These are phyloP conservation scores for Scaeva pyrastri DNA, from an alignment of 2,888 invertebrate genomes.

Conservation along the genomic window DNA sequence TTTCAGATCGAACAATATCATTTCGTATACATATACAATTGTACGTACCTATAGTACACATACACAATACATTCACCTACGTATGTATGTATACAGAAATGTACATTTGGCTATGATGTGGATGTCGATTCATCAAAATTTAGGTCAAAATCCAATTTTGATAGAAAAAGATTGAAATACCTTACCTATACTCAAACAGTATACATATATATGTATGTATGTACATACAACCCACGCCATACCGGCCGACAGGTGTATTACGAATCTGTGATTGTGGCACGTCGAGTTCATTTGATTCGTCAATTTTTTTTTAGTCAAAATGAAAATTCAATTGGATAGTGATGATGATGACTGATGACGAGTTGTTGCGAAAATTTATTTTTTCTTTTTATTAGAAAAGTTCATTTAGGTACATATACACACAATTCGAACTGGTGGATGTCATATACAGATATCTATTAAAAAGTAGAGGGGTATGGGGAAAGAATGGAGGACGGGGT, in stretches of 20 bases:
- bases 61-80: too few relatives aligned
- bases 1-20: background rate
- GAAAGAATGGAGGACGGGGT: too few relatives aligned
- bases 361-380: background rate
- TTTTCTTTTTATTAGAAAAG: background rate
- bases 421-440: background rate
- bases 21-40: background rate
- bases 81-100: background rate
- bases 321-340: constrained; percentile 41
- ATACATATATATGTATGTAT: too few relatives aligned
- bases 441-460: too few relatives aligned
- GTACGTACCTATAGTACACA: background rate
- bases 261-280: background rate
- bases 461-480: too few relatives aligned
- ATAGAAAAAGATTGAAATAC: constrained; percentile 34
- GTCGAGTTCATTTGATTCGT: background rate
- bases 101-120: constrained; percentile 6
- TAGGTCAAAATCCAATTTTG: constrained; percentile 56
- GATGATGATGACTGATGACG: constrained; percentile 25
- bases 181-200: background rate
- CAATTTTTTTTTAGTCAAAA: constrained; percentile 14
- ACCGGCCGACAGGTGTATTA: constrained; percentile 11
- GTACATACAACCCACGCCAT: too few relatives aligned
- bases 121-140: constrained; percentile 49
- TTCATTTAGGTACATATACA: background rate